Evolutionary conservation across 2,888 invertebrate species (phyloP), one percentile per base, ranked within the genome.

Genomic region (Euplexia lucipara): DNA sequence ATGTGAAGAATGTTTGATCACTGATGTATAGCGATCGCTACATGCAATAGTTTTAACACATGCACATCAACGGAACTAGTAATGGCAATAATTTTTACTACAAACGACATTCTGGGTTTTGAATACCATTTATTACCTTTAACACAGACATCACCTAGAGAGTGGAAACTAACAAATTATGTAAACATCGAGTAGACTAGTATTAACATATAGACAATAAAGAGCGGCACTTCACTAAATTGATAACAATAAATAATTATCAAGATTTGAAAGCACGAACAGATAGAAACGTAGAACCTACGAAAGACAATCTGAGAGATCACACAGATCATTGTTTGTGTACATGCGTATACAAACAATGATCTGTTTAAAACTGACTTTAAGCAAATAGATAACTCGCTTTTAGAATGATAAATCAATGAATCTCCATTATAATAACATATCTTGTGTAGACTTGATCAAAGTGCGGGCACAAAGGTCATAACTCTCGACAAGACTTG

Each of bases 1-100:
- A 74, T 69, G 82, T 87, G 85, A 86, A 69, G 12, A 69, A 80
- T 83, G 78, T 82, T 79, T 78, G 70, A 84, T 74, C 70, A 70
- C 75, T 72, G 64, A 84, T 82, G 70, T 81, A 76, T 72, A 82
- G 72, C 81, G 79, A 86, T 78, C 77, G 79, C 84, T 67, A 69
- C 92, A 92, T 92, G 92, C 92, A 91, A 85, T 82, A 82, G 79
- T 49, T 56, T 76, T 81, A 83, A 77, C 59, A 78, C 92, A 92
- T 92, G 91, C 91, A 90, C 66, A 82, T 74, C 83, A 84, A 83
- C 79, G 66, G 72, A 86, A 71, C 85, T 88, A 86, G 77, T 73
- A 68, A 81, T 74, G 79, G 59, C 39, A 70, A 64, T 82, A 68
- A 70, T 59, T 74, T 78, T 77, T 75, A 82, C 86, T 87, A 90